Percentiles rank a stretch among this genome's conserved stretches.
Conservation (phyloP, 2,797 vertebrate species). For the Erithacus rubecula region DNA sequence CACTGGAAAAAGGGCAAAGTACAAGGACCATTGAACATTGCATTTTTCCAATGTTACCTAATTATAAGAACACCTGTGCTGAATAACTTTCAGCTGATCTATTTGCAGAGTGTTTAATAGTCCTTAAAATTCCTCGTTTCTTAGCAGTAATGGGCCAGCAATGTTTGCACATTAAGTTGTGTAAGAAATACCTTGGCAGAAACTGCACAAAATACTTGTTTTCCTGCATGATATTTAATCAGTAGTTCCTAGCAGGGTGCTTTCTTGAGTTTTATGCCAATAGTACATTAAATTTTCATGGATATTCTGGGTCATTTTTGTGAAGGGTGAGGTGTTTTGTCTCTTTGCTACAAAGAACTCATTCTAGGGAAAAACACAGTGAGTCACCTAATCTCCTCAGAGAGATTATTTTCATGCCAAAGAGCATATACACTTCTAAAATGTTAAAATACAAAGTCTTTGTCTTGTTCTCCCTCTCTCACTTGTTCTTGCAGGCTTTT, state of each 20-base stretch:
- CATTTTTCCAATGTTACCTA: conserved; percentile 63
- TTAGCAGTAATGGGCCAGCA: conserved; percentile 42
- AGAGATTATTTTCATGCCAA: conserved; percentile 25
- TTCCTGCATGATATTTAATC: neutral
- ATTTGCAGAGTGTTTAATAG: conserved; percentile 75
- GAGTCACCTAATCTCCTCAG: conserved; percentile 28
- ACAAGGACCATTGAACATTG: conserved; percentile 70
- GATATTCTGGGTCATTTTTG: conserved; percentile 14
- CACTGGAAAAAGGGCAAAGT: conserved; percentile 54
- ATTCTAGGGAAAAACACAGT: neutral
- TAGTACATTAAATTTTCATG: neutral
- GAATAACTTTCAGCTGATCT: conserved; percentile 70
- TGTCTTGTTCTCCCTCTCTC: neutral
- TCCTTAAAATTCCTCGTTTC: conserved; percentile 72
- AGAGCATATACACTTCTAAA: neutral
- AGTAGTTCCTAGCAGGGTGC: neutral
- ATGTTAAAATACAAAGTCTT: neutral
- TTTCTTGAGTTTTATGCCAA: conserved; percentile 32
- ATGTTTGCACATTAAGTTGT: conserved; percentile 49
- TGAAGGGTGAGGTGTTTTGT: neutral
- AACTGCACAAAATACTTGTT: conserved; percentile 29
- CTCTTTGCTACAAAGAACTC: conserved; percentile 16
- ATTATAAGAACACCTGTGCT: conserved; percentile 76
- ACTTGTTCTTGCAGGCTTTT: neutral
- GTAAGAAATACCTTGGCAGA: neutral